Evolutionary conservation across 2,888 invertebrate species (phyloP).

Genomic region (Limnephilus auricula): DNA sequence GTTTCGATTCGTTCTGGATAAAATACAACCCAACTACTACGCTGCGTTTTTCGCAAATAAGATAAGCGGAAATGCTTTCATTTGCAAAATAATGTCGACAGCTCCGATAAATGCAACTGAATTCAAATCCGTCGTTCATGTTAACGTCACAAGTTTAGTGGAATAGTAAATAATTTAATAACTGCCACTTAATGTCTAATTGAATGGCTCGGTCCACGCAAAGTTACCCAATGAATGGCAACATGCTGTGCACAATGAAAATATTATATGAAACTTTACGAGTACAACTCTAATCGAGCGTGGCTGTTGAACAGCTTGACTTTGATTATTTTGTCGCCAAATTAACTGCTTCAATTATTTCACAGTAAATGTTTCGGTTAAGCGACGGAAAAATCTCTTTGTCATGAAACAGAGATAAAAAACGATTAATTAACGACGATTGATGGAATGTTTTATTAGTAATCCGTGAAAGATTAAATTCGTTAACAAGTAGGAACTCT

Average conservation of each 20-base stretch:
- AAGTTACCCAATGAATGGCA: conserved; percentile 20
- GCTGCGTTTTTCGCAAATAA: background rate
- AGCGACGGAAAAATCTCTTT: background rate
- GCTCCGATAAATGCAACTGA: background rate
- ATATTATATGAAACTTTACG: background rate
- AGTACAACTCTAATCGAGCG: background rate
- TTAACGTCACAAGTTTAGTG: conserved; percentile 2
- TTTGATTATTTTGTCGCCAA: background rate
- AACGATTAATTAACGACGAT: background rate
- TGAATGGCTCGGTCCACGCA: conserved; percentile 25
- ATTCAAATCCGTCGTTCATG: background rate
- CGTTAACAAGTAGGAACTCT: background rate
- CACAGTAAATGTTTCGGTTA: background rate
- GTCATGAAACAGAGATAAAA: background rate
- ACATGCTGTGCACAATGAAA: background rate
- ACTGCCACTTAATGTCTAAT: conserved; percentile 23
- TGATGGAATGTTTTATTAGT: background rate
- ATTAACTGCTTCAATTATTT: background rate
- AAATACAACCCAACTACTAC: background rate
- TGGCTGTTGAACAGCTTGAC: background rate
- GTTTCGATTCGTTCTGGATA: background rate
- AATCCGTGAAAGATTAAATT: background rate
- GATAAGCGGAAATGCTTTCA: background rate
- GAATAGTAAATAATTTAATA: conserved; percentile 19
- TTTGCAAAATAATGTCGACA: background rate